Percentiles rank a stretch among this genome's conserved stretches.
Conservation (phyloP, 1,140 invertebrate species). For the Drosophila bipectinata region DNA sequence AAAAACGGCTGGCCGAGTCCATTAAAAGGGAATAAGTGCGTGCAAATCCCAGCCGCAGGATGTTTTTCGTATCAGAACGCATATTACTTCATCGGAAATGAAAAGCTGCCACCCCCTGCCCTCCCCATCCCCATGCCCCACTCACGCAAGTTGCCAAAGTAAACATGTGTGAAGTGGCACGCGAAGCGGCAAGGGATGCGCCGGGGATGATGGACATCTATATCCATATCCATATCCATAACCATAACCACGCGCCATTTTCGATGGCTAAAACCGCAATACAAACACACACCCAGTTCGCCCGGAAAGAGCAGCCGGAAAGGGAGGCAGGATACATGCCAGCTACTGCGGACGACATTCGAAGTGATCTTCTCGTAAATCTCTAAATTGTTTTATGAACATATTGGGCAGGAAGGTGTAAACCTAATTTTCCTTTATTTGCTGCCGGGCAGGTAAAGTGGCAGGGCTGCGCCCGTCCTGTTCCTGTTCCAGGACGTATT, state of each 20-base stretch:
- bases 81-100: constrained; percentile 79
- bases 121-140: background rate
- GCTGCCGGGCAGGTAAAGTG: constrained; percentile 54
- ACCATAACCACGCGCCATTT: constrained; percentile 57
- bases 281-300: constrained; percentile 29
- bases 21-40: constrained; percentile 82
- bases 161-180: constrained; percentile 62
- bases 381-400: constrained; percentile 80
- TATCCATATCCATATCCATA: constrained; percentile 20
- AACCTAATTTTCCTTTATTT: constrained; percentile 79
- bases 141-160: constrained; percentile 50
- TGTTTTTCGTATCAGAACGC: constrained; percentile 76
- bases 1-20: constrained; percentile 53
- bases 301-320: constrained; percentile 1
- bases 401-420: constrained; percentile 78
- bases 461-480: constrained; percentile 8
- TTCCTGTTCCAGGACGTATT: constrained; percentile 33
- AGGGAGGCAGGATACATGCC: background rate
- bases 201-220: background rate
- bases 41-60: constrained; percentile 74
- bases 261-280: constrained; percentile 41
- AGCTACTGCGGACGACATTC: constrained; percentile 50
- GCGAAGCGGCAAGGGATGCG: constrained; percentile 35
- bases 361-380: constrained; percentile 77
- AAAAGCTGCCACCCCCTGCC: constrained; percentile 39